These are phyloP conservation scores for Centrocercus urophasianus DNA, from an alignment of 2,113 vertebrate genomes.

Conservation along the genomic window DNA sequence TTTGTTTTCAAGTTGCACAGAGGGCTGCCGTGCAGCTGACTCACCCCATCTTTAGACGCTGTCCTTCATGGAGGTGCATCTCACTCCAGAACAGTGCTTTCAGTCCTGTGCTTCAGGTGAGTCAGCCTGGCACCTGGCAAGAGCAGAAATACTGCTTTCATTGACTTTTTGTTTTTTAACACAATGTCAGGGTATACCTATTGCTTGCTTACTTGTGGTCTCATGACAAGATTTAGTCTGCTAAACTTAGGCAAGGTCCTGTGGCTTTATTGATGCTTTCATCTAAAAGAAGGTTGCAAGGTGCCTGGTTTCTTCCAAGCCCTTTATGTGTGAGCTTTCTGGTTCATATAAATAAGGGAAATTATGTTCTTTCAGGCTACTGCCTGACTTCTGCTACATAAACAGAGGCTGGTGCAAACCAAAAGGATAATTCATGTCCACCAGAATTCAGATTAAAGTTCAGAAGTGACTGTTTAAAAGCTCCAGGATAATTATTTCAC, in stretches of 20 bases:
- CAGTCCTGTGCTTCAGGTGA: not conserved
- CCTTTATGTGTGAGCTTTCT: not conserved
- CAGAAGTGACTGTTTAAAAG: conserved; percentile 33
- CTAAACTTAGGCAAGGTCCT: not conserved
- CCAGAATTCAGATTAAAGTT: not conserved
- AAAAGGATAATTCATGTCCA: not conserved
- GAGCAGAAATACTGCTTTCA: not conserved
- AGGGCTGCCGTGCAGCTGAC: not conserved
- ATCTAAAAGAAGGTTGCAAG: not conserved
- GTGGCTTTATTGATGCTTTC: not conserved
- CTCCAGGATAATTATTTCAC: conserved; percentile 62
- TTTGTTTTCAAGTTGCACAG: not conserved
- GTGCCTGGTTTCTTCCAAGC: not conserved
- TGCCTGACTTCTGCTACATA: not conserved
- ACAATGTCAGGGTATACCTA: not conserved
- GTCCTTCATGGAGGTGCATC: fast-evolving
- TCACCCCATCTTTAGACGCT: not conserved
- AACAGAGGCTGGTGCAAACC: not conserved
- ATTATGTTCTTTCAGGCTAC: not conserved
- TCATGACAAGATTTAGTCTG: not conserved
- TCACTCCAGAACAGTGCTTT: not conserved
- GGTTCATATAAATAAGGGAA: not conserved
- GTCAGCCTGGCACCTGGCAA: not conserved
- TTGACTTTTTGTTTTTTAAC: not conserved
- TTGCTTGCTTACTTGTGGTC: not conserved